Base-by-base conservation (phyloP, 2,888 invertebrate species). In the Lepas anatifera region DNA sequence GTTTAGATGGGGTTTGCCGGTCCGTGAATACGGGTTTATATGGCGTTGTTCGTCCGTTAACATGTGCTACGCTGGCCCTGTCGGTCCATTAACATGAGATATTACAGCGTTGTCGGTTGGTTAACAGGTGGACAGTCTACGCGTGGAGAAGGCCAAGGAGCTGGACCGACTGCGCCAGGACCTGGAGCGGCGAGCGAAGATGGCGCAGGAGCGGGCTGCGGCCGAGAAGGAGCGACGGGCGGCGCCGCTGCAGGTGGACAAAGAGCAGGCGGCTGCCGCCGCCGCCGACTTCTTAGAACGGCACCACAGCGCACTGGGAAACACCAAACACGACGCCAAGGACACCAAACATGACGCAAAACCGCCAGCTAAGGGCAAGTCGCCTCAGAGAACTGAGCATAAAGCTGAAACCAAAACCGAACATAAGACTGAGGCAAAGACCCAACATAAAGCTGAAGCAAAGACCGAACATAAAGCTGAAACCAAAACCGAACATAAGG, bases 121-220 rank as follows among this genome's bases (percentile, higher is more conserved):
- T n/a, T n/a, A n/a, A 10, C 41, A 41, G 41, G 85, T 90, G 72
- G 89, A 89, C 77, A 82, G 84, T 70, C 79, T 88, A 75, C 82
- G 87, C 70, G 81, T 82, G 1, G 86, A 87, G 76, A 87, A 89
- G 77, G 85, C 88, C 78, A 86, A 87, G 78, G 88, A 81, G 72
- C 73, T 72, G n/a, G 27, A 37, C n/a, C 64, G 52, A 2, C 52
- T 52, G 16, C 52, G 52, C 32, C 52, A 52, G 52, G 52, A 52
- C 29, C 52, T 52, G 52, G 52, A 52, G 52, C 29, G 52, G 52
- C 29, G 52, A 6, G 16, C 29, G 16, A 52, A 52, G 52, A 52
- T 52, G 52, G 52, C 52, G 4, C 29, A 3, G 29, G 52, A 52
- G 52, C 29, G 52, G 4, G 52, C 13, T 6, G 29, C 52, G 4